phyloP scores from a whole-genome alignment of 1,140 invertebrate species.

The Thaumatotibia leucotreta region DNA sequence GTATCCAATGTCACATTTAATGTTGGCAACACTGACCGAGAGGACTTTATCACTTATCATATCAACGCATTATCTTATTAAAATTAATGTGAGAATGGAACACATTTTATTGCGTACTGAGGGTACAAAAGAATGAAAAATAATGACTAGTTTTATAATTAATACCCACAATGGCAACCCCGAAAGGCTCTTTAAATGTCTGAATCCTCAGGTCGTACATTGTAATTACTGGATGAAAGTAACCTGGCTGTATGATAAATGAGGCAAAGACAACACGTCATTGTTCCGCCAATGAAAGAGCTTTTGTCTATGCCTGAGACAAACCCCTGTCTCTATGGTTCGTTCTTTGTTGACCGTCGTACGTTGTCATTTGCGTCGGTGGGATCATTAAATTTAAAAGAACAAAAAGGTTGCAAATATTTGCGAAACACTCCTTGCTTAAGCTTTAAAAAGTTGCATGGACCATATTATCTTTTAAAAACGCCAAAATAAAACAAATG shows the following conservation, averaged over 20 bases:
- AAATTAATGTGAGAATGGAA: not conserved
- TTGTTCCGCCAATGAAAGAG: conserved; percentile 66
- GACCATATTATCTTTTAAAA: no score
- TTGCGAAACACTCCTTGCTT: conserved; percentile 43
- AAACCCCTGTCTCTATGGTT: conserved; percentile 59
- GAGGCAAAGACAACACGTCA: conserved; percentile 59
- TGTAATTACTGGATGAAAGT: conserved; percentile 72
- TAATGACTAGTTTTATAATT: conserved; percentile 44
- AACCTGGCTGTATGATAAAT: conserved; percentile 71
- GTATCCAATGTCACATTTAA: conserved; percentile 2
- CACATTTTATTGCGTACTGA: not conserved
- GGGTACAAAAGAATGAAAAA: conserved; percentile 37
- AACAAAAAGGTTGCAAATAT: conserved; percentile 37
- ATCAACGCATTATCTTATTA: not conserved
- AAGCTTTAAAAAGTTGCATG: conserved; percentile 10
- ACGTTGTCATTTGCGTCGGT: conserved; percentile 43
- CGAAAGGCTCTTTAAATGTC: conserved; percentile 31
- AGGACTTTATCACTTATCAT: not conserved
- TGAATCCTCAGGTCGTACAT: conserved; percentile 43
- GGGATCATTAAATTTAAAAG: conserved; percentile 61
- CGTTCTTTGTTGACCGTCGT: conserved; percentile 58
- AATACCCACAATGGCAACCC: conserved; percentile 38
- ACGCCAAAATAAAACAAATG: no score
- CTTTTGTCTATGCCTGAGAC: conserved; percentile 66
- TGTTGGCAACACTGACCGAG: not conserved